Base-by-base conservation (phyloP, 2,113 vertebrate genomes). In the Ailuropoda melanoleuca region DNA sequence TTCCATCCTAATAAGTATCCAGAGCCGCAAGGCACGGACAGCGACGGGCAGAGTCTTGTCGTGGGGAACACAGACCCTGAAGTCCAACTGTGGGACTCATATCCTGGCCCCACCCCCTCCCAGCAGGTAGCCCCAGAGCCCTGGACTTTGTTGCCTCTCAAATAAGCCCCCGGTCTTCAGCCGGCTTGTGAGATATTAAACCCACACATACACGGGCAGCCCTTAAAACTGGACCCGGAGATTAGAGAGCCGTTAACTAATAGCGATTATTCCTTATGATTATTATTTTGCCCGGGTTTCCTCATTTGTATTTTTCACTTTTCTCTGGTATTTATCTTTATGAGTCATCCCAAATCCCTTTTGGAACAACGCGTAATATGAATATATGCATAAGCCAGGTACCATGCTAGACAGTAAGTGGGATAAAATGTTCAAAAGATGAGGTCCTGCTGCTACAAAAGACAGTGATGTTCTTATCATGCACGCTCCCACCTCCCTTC, bases 331-430 rank as follows among this genome's bases (percentile, higher is more conserved):
- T 93, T 95, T 95, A 53, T 96, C 91, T 93, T 96, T 81, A 56
- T 77, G 94, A 97, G 37, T 82, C 21, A 56, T 96, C 91, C 70
- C 31, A 95, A 96, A 96, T 94, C 37, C 50, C 92, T 88, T 95
- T 90, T 12, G 11, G 92, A 96, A 94, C 68, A 94, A 93, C 96
- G 88, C 1, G 8, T 37, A 82, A 50, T 93, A 83, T 87, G 92
- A 97, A 92, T 93, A 90, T 48, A 81, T 64, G 83, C 92, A 80
- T 70, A 89, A 97, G 39, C 75, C 94, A 90, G 90, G 81, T 10
- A 80, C 21, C 3, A 43, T 2, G 88, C 72, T 72, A 92, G 96
- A 90, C 62, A 77, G 68, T 15, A 92, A 90, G 81, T 60, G 56
- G 96, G 55, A 92, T 90, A 75, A 95, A 70, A 37, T 62, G 34